phyloP scores from a whole-genome alignment of 2,113 vertebrate genomes.

The Amazona guildingii region DNA sequence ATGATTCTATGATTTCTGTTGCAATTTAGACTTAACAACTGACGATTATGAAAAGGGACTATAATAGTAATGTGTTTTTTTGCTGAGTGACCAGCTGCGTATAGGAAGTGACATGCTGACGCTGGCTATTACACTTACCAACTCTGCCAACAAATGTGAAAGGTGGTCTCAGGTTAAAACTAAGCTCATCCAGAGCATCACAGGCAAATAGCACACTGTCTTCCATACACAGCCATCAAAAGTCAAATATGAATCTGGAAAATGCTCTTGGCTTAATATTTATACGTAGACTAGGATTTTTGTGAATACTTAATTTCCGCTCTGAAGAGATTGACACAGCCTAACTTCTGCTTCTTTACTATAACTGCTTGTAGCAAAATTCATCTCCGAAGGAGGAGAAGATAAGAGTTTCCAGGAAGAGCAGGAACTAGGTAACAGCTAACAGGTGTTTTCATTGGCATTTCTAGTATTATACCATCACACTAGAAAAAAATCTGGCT shows the following conservation, averaged over 20 bases:
- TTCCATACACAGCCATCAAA: background rate
- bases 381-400: background rate
- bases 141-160: background rate
- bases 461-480: background rate
- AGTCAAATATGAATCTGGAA: background rate
- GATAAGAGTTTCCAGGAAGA: background rate
- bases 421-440: background rate
- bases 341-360: background rate
- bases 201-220: background rate
- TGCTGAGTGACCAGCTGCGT: background rate
- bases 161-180: background rate
- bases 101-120: background rate
- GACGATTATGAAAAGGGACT: background rate
- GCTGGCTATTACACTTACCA: background rate
- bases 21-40: background rate
- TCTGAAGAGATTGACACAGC: background rate
- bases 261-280: background rate
- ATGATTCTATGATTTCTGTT: background rate
- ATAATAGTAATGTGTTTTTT: background rate
- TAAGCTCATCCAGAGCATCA: background rate
- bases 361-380: background rate
- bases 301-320: background rate
- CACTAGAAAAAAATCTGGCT: background rate
- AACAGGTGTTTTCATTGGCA: background rate
- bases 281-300: background rate